phyloP scores from a whole-genome alignment of 2,113 vertebrate species.

The Poecilia latipinna region DNA sequence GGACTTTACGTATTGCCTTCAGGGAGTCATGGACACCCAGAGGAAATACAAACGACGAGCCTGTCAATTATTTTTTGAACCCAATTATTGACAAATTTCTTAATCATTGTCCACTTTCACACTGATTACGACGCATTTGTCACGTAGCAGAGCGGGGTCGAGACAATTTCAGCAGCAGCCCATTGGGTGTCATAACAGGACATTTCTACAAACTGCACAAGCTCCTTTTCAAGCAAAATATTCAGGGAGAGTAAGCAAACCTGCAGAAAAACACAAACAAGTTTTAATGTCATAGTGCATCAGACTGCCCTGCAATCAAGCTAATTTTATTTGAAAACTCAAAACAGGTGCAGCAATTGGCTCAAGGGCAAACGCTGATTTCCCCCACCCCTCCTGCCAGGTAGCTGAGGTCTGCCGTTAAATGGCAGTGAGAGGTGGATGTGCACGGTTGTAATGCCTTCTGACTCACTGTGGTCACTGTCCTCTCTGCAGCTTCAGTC shows the following conservation, averaged over 20 bases:
- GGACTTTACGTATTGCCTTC: neutral
- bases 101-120: neutral
- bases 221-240: neutral
- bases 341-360: slow-evolving; percentile 61
- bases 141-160: neutral
- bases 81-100: neutral
- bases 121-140: neutral
- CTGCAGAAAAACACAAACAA: neutral
- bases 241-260: neutral
- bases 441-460: slow-evolving; percentile 51
- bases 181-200: neutral
- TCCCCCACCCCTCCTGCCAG: slow-evolving; percentile 36
- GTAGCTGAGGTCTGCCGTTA: slow-evolving; percentile 33
- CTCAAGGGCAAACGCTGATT: slow-evolving; percentile 45
- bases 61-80: neutral
- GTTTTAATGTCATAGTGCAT: neutral
- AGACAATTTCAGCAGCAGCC: neutral
- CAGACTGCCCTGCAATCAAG: slow-evolving; percentile 12
- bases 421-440: slow-evolving; percentile 57
- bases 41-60: neutral
- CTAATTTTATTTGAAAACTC: slow-evolving; percentile 44
- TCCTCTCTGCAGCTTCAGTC: slow-evolving; percentile 25
- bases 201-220: neutral
- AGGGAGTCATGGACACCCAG: neutral
- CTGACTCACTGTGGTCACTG: slow-evolving; percentile 59